A percentile compares a stretch with the other conserved stretches of the same genome.
phyloP scores from a whole-genome alignment of 1,140 invertebrate genomes.

The Bombus confusus region DNA sequence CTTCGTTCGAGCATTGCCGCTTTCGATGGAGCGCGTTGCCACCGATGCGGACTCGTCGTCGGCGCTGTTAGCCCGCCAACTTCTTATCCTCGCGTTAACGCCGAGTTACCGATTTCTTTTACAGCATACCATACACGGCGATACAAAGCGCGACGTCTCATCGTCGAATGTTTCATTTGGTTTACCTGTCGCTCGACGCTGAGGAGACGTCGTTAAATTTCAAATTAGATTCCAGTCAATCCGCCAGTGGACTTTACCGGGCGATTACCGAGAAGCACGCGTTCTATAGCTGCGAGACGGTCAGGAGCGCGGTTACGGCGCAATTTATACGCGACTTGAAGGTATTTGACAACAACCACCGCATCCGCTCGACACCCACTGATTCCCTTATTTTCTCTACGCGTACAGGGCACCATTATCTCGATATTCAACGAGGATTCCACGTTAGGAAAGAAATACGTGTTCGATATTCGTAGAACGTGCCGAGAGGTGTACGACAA shows the following conservation, averaged over 20 bases:
- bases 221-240: conserved; percentile 90
- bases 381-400: too few species aligned
- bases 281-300: conserved; percentile 95
- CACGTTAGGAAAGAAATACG: conserved; percentile 92
- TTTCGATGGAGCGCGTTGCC: background rate
- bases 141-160: conserved; percentile 91
- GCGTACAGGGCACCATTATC: conserved; percentile 89
- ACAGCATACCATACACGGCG: conserved; percentile 91
- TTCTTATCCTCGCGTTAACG: background rate
- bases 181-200: conserved; percentile 88
- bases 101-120: background rate
- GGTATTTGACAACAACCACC: conserved; percentile 72
- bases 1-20: background rate
- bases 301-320: conserved; percentile 92
- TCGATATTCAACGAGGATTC: conserved; percentile 96
- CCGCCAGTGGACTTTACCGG: conserved; percentile 91
- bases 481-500: conserved; percentile 94
- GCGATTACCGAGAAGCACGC: conserved; percentile 96
- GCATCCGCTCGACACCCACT: background rate
- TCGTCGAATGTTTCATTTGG: conserved; percentile 88
- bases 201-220: conserved; percentile 88
- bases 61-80: background rate
- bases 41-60: background rate
- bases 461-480: conserved; percentile 93
- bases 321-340: conserved; percentile 95